A percentile compares a stretch with the other conserved stretches of the same genome.
Evolutionary conservation across 2,797 vertebrate genomes (phyloP).

Genomic region (Ispidina lecontei): DNA sequence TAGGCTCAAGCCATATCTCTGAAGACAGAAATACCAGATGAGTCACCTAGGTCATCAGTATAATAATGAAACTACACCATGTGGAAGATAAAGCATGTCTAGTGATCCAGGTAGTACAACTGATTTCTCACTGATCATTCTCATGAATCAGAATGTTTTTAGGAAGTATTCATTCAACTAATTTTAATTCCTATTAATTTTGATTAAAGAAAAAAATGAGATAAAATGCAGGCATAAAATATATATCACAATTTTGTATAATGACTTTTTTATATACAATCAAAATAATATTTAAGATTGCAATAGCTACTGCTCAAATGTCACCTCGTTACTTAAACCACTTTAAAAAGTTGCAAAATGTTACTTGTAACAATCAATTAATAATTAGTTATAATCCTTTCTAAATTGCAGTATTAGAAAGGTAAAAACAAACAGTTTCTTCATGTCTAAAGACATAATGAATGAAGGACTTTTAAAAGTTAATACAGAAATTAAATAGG

Average conservation of each 20-base stretch:
- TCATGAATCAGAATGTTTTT: not conserved
- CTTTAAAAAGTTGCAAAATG: not conserved
- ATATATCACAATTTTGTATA: not conserved
- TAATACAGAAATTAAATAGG: conserved; percentile 34
- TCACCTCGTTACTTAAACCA: not conserved
- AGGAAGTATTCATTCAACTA: not conserved
- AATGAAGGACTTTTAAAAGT: conserved; percentile 18
- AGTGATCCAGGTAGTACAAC: not conserved
- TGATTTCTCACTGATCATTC: not conserved
- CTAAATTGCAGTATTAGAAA: not conserved
- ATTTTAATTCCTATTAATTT: not conserved
- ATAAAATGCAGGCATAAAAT: not conserved
- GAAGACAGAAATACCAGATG: not conserved
- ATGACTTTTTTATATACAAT: not conserved
- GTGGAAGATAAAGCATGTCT: not conserved
- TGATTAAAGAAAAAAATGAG: not conserved
- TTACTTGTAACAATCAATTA: not conserved
- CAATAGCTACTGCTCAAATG: not conserved
- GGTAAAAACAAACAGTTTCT: not conserved
- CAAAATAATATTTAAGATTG: not conserved
- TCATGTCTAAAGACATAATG: not conserved
- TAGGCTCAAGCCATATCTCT: not conserved
- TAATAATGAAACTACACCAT: not conserved
- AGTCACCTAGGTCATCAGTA: not conserved
- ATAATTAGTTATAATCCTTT: not conserved